phyloP scores from a whole-genome alignment of 2,113 vertebrate genomes.

The Symphodus melops region DNA sequence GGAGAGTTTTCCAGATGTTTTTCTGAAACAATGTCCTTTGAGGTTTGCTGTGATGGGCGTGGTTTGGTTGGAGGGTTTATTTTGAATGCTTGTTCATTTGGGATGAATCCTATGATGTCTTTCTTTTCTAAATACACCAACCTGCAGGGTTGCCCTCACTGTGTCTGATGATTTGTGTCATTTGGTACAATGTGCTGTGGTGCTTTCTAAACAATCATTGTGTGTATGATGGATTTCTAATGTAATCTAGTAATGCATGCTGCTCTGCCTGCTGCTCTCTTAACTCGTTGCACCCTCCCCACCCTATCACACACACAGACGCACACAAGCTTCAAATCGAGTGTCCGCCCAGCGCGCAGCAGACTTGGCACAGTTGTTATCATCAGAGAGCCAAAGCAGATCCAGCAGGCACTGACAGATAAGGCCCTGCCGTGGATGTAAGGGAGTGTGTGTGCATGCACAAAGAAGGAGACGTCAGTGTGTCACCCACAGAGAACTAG shows the following conservation, averaged over 20 bases:
- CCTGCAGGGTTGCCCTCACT: constrained; percentile 8
- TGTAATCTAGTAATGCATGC: constrained; percentile 39
- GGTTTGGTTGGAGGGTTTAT: constrained; percentile 22
- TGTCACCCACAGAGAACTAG: constrained; percentile 2
- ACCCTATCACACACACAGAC: constrained; percentile 38
- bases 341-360: constrained; percentile 47
- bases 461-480: constrained; percentile 1
- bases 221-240: neutral
- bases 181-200: neutral
- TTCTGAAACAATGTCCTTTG: constrained; percentile 28
- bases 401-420: constrained; percentile 68
- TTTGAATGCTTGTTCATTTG: constrained; percentile 38
- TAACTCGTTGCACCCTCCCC: constrained; percentile 12
- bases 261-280: constrained; percentile 21
- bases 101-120: constrained; percentile 61
- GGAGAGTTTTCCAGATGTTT: constrained; percentile 79
- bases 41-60: constrained; percentile 74
- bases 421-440: constrained; percentile 32
- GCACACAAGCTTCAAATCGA: constrained; percentile 19
- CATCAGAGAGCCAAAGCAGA: constrained; percentile 56
- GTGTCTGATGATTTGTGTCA: constrained; percentile 1
- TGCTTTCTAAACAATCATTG: constrained; percentile 1
- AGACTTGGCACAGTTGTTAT: constrained; percentile 63
- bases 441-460: neutral
- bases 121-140: constrained; percentile 83